A percentile compares a stretch with the other conserved stretches of the same genome.
Conservation (phyloP, 2,113 vertebrate genomes). For the Illadopsis cleaveri region DNA sequence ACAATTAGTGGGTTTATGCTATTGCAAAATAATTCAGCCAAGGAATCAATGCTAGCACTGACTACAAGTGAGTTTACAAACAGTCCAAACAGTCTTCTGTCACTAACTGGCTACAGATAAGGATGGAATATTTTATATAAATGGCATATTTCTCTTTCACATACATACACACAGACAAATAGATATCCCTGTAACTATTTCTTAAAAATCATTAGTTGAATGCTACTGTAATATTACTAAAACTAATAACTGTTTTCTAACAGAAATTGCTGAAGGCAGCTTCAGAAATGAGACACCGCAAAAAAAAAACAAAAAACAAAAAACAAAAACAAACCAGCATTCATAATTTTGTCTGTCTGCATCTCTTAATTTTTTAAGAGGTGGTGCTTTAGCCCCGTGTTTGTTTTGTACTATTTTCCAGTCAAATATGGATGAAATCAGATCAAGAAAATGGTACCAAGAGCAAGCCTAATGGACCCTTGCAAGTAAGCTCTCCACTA, state of each 20-base stretch:
- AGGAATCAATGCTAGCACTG: conserved; percentile 60
- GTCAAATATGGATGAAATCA: not conserved
- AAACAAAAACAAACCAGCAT: not conserved
- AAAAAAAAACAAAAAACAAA: not conserved
- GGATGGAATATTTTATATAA: conserved; percentile 10
- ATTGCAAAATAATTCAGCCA: conserved; percentile 69
- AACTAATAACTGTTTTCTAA: not conserved
- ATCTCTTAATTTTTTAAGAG: not conserved
- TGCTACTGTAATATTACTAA: not conserved
- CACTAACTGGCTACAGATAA: conserved; percentile 27
- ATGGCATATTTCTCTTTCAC: conserved; percentile 18
- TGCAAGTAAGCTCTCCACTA: not conserved
- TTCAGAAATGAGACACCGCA: not conserved
- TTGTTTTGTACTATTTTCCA: not conserved
- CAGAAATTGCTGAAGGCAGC: conserved; percentile 15
- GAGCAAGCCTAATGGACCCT: not conserved
- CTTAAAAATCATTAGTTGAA: conserved; percentile 2
- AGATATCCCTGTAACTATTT: not conserved
- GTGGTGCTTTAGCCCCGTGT: not conserved
- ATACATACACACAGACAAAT: not conserved
- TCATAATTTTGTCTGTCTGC: not conserved
- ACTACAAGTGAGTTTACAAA: conserved; percentile 45
- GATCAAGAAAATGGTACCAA: not conserved
- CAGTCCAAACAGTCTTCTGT: conserved; percentile 43
- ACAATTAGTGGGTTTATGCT: conserved; percentile 66